Evolutionary conservation across 2,113 vertebrate genomes (phyloP).

Genomic region (Barbus barbus): DNA sequence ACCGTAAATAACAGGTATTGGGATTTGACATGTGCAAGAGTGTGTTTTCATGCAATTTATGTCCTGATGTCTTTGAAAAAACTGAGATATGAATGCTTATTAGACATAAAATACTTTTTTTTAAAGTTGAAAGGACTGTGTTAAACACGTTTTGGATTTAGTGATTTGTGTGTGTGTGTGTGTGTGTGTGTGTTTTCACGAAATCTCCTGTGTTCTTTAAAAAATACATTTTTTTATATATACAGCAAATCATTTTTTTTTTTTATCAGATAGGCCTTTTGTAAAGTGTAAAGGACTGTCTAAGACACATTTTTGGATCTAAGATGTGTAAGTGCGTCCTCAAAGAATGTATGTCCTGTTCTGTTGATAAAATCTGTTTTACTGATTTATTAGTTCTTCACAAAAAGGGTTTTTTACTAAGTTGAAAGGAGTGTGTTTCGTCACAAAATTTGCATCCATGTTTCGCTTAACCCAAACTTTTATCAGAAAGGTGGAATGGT

Average conservation of each 20-base stretch:
- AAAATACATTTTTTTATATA: too few relatives aligned
- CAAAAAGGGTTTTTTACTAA: neutral
- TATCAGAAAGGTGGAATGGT: slow-evolving; percentile 18
- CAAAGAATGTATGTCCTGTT: neutral
- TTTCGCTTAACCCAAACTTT: neutral
- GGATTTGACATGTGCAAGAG: neutral
- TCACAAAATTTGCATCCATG: neutral
- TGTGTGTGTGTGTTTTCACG: too few relatives aligned
- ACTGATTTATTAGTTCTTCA: neutral
- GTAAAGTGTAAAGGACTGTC: too few relatives aligned
- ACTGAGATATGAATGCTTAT: too few relatives aligned
- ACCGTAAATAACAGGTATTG: neutral
- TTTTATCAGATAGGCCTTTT: too few relatives aligned
- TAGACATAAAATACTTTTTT: too few relatives aligned
- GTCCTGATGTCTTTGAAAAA: neutral
- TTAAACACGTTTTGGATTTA: too few relatives aligned
- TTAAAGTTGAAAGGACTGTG: too few relatives aligned
- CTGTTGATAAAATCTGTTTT: neutral
- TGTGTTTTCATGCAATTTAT: neutral
- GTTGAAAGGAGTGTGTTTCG: neutral
- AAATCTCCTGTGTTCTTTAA: neutral
- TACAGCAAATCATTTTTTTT: too few relatives aligned
- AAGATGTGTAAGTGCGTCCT: neutral
- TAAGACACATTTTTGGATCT: neutral
- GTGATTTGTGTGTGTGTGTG: too few relatives aligned